A percentile compares a stretch with the other conserved stretches of the same genome.
phyloP scores from a whole-genome alignment of 2,113 vertebrate species.

The Silurus meridionalis region DNA sequence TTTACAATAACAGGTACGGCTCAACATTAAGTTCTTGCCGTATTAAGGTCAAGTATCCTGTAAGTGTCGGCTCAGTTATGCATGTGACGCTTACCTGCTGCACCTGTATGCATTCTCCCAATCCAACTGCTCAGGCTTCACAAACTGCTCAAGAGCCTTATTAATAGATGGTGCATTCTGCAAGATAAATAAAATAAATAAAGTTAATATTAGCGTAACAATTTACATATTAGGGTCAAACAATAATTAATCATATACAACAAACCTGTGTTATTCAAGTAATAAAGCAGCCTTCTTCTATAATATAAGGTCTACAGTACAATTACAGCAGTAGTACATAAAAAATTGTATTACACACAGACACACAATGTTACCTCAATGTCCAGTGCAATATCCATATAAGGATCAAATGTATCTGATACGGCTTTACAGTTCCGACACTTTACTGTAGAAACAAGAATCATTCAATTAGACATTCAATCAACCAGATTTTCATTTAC shows the following conservation, averaged over 20 bases:
- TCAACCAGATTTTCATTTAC: too few species aligned
- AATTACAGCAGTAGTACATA: background rate
- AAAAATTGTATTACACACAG: background rate
- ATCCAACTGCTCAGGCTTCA: slow-evolving; percentile 91
- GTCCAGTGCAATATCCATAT: too few species aligned
- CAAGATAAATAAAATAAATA: background rate
- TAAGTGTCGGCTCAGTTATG: background rate
- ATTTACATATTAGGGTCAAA: background rate
- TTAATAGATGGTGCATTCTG: slow-evolving; percentile 85
- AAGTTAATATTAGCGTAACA: background rate
- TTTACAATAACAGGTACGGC: background rate
- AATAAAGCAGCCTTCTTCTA: background rate
- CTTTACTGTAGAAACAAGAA: too few species aligned
- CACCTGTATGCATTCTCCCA: slow-evolving; percentile 97
- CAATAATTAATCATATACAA: background rate
- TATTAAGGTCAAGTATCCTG: background rate
- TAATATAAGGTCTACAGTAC: background rate
- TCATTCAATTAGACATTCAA: too few species aligned
- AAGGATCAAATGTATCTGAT: too few species aligned
- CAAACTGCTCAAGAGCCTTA: slow-evolving; percentile 92
- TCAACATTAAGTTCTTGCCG: background rate
- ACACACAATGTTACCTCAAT: background rate
- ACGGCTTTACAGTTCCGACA: too few species aligned
- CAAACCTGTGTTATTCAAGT: background rate
- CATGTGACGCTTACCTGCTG: slow-evolving; percentile 79